Evolutionary conservation across 1,140 invertebrate species (phyloP).

Genomic region (Apis florea): DNA sequence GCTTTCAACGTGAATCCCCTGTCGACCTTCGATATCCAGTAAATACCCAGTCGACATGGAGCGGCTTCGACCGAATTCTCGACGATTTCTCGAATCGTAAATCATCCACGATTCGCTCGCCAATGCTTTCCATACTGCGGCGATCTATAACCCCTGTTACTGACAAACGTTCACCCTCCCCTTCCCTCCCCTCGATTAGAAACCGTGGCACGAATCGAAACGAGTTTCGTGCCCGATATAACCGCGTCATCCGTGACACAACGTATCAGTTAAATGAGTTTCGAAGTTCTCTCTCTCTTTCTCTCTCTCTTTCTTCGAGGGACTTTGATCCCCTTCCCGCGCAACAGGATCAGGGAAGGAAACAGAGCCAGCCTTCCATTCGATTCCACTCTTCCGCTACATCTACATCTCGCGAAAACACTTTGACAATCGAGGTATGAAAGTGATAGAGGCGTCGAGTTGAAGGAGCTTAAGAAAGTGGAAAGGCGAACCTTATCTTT

Average conservation of each 20-base stretch:
- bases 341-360: too few species aligned
- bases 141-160: constrained; percentile 11
- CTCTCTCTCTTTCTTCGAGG: constrained; percentile 34
- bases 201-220: constrained; percentile 35
- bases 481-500: too few species aligned
- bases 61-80: constrained; percentile 15
- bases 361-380: too few species aligned
- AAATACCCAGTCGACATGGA: background rate
- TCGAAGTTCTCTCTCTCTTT: constrained; percentile 26
- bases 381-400: too few species aligned
- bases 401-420: too few species aligned
- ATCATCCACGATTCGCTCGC: constrained; percentile 11
- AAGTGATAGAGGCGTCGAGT: too few species aligned
- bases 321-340: background rate
- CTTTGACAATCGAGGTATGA: too few species aligned
- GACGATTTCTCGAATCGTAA: constrained; percentile 23
- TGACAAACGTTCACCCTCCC: constrained; percentile 25
- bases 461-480: too few species aligned
- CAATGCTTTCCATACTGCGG: background rate
- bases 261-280: constrained; percentile 47
- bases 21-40: background rate
- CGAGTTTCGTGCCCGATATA: constrained; percentile 32
- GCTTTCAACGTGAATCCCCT: background rate
- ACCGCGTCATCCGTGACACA: constrained; percentile 24
- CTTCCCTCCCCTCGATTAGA: constrained; percentile 31